Conservation (phyloP, 2,113 vertebrate genomes). For the Nibea albiflora region DNA sequence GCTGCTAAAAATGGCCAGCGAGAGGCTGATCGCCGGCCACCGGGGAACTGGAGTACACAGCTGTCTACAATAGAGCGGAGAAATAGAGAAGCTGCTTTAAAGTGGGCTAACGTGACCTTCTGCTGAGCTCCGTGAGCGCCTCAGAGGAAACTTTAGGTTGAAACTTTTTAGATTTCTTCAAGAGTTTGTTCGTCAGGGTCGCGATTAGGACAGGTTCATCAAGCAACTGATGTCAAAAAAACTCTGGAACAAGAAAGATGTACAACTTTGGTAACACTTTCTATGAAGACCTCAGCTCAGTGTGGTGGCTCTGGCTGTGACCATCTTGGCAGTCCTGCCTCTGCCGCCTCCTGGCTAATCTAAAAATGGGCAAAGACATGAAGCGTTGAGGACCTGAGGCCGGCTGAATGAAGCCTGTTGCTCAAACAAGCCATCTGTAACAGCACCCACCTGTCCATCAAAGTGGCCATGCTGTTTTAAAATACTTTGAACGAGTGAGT, state of each 20-base stretch:
- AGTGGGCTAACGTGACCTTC: conserved; percentile 76
- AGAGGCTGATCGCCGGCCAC: conserved; percentile 70
- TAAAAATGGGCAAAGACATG: no score
- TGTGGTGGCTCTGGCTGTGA: no score
- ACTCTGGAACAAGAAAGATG: neutral
- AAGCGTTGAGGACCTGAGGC: no score
- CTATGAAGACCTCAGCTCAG: no score
- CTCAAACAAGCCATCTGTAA: no score
- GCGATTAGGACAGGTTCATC: neutral
- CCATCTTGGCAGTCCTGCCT: no score
- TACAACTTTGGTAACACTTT: no score
- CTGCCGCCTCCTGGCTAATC: no score
- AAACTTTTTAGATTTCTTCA: conserved; percentile 30
- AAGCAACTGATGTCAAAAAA: neutral
- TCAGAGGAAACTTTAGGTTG: conserved; percentile 42
- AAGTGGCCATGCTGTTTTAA: no score
- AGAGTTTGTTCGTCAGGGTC: neutral
- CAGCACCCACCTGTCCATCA: no score
- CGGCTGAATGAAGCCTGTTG: no score
- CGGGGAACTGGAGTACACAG: conserved; percentile 69
- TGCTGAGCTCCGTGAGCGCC: conserved; percentile 10
- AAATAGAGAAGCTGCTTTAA: conserved; percentile 57
- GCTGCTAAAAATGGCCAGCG: conserved; percentile 73
- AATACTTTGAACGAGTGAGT: no score
- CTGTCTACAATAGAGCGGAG: conserved; percentile 70